Conservation (phyloP, 2,797 vertebrate species). For the Microctenopoma lineatum region DNA sequence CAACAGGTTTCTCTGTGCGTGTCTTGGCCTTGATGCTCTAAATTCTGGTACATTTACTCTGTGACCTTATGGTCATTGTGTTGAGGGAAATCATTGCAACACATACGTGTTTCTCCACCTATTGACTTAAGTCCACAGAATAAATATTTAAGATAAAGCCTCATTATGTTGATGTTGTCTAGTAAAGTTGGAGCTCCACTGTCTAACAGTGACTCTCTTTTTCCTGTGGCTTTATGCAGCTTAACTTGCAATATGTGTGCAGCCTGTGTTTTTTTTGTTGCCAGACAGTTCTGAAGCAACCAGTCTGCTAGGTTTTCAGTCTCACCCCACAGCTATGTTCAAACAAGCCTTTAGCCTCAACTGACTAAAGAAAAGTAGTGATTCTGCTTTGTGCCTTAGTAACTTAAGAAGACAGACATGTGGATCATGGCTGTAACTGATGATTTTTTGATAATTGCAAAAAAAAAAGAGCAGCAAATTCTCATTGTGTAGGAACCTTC, state of each 20-base stretch:
- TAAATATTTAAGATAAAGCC: background rate
- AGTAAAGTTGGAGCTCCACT: background rate
- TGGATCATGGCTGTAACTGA: no score
- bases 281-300: slow-evolving; percentile 9
- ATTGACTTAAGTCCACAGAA: no score
- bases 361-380: background rate
- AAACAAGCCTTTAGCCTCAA: slow-evolving; percentile 3
- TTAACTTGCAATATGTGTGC: slow-evolving; percentile 5
- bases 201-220: slow-evolving; percentile 4
- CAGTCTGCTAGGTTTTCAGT: slow-evolving; percentile 26
- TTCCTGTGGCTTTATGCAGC: slow-evolving; percentile 3
- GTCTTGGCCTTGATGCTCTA: no score
- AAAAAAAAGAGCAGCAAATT: no score
- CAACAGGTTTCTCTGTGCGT: no score
- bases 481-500: no score
- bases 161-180: background rate
- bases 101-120: no score
- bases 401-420: no score
- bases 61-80: no score
- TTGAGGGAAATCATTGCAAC: no score
- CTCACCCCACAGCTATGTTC: slow-evolving; percentile 3
- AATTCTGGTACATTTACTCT: no score
- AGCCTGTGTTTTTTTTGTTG: background rate
- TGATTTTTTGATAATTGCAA: no score
- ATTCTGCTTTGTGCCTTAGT: background rate